Evolutionary conservation across 1,140 invertebrate species (phyloP).

Genomic region (Sitodiplosis mosellana): DNA sequence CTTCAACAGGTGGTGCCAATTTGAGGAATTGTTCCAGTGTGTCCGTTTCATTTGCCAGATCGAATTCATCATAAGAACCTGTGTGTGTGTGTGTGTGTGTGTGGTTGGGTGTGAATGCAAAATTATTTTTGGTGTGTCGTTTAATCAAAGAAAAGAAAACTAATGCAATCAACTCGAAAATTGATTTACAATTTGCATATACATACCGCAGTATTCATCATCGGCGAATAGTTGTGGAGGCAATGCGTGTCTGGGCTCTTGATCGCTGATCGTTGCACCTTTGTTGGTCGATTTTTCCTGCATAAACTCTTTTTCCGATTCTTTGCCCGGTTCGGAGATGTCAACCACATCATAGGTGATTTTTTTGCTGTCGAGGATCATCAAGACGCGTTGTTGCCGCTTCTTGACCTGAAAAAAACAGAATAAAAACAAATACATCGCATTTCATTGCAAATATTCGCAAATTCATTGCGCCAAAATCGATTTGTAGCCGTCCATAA

Average conservation of each 20-base stretch:
- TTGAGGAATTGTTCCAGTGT: slow-evolving; percentile 70
- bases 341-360: slow-evolving; percentile 78
- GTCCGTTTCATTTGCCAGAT: slow-evolving; percentile 79
- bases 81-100: too few species aligned
- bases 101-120: too few species aligned
- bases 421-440: slow-evolving; percentile 4
- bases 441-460: background rate
- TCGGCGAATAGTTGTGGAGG: slow-evolving; percentile 92
- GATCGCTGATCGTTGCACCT: slow-evolving; percentile 44
- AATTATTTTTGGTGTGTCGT: too few species aligned
- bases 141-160: too few species aligned
- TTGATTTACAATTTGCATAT: too few species aligned
- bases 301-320: slow-evolving; percentile 82
- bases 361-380: slow-evolving; percentile 80
- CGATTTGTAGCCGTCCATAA: background rate
- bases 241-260: slow-evolving; percentile 38
- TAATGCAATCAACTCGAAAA: too few species aligned
- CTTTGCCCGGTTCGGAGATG: slow-evolving; percentile 78
- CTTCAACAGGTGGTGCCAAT: slow-evolving; percentile 29
- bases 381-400: slow-evolving; percentile 73
- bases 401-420: slow-evolving; percentile 67
- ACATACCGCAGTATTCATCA: slow-evolving; percentile 76
- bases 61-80: slow-evolving; percentile 64
- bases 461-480: background rate
- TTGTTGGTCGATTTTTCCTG: slow-evolving; percentile 66